Evolutionary conservation across 1,140 invertebrate species (phyloP), one percentile per base, ranked within the genome.

Genomic region (Tribolium madens): DNA sequence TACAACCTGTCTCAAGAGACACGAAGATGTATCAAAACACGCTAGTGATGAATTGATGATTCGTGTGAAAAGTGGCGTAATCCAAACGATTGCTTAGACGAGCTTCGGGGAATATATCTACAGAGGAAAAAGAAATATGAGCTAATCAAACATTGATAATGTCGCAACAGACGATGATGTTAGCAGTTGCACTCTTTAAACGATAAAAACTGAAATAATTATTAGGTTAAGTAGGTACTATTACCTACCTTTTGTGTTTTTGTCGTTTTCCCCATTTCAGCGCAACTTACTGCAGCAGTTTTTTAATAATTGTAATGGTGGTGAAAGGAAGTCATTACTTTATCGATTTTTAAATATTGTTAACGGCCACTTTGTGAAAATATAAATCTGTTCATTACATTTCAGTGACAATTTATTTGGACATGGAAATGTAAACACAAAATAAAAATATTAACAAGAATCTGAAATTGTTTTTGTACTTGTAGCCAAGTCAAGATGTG

Each of bases 71-170:
- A 64, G 12, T 64, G 57, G 10, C 12, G 12, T 64, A 33, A 64
- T 33, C 26, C 57, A 57, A 26, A 57, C 57, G 57, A 64, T 33
- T 64, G 26, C 52, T 36, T 64, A 21, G 10, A 21, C 15, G 6
- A 10, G n/a, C 0, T 33, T 64, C n/a, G 3, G 9, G 12, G 57
- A n/a, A 33, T 64, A 33, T 36, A 64, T 64, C 17, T 15, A 64
- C 26, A 33, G 36, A 7, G 12, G 26, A 64, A 64, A 33, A 14
- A 33, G 57, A 64, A 64, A 64, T 64, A 31, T 31, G 57, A 64
- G 21, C 57, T 64, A 64, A 64, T 64, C 26, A 64, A 64, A 64
- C 14, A 64, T 31, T 64, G 57, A 64, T 64, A 64, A 14, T 64
- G 57, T 6, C 18, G 52, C 57, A 64, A 26, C 3, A 12, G 9